These are phyloP conservation scores for Tricholauxania praeusta DNA, from an alignment of 2,888 invertebrate species.

Conservation along the genomic window DNA sequence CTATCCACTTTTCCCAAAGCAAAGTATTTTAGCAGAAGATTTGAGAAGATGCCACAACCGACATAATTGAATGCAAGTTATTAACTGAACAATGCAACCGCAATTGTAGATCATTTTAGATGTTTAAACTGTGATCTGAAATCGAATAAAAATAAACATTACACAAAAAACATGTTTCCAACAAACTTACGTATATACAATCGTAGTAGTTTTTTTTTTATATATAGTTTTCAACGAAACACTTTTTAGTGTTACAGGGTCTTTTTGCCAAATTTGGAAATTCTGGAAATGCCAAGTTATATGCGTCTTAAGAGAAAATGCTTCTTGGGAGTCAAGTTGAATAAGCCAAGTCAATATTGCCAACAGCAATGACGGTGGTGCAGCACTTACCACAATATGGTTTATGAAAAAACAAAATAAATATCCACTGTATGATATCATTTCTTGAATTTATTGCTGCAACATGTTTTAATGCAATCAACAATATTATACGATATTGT, in stretches of 20 bases:
- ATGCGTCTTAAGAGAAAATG: too few species aligned
- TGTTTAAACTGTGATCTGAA: slow-evolving; percentile 23
- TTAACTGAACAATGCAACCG: slow-evolving; percentile 60
- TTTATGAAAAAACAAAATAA: too few species aligned
- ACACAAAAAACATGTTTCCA: slow-evolving; percentile 30
- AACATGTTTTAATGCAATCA: too few species aligned
- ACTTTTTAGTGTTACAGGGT: slow-evolving; percentile 46
- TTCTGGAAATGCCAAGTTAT: slow-evolving; percentile 26
- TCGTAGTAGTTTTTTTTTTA: slow-evolving; percentile 14
- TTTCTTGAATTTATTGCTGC: too few species aligned
- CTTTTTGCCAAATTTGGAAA: slow-evolving; percentile 46
- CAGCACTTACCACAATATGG: too few species aligned
- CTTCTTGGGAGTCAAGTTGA: too few species aligned
- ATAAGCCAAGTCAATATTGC: too few species aligned
- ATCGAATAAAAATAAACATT: slow-evolving; percentile 16
- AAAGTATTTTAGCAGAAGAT: slow-evolving; percentile 12
- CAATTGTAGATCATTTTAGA: slow-evolving; percentile 60
- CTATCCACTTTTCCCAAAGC: neutral
- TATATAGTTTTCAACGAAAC: slow-evolving; percentile 25
- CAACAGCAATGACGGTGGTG: too few species aligned
- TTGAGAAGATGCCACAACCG: slow-evolving; percentile 54
- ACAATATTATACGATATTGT: slow-evolving; percentile 25
- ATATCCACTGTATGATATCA: too few species aligned
- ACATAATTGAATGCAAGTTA: slow-evolving; percentile 62
- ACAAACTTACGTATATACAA: slow-evolving; percentile 24